Conservation (phyloP, 2,888 invertebrate species). For the Opisthograptis luteolata region DNA sequence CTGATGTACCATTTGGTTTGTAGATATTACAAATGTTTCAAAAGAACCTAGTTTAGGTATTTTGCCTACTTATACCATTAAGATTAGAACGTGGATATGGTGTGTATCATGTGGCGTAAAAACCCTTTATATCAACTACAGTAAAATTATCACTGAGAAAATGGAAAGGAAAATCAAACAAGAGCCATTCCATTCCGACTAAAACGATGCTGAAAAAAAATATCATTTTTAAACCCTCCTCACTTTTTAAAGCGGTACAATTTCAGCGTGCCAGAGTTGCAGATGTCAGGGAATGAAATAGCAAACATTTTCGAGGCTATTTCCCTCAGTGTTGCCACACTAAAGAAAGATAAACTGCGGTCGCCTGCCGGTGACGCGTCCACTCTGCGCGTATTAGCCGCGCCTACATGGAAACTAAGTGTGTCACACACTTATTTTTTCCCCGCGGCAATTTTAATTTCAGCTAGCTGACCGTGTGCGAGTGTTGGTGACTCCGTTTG, state of each 20-base stretch:
- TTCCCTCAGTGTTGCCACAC: conserved; percentile 72
- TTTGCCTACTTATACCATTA: no score
- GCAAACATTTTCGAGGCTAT: conserved; percentile 75
- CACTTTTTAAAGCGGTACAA: conserved; percentile 43
- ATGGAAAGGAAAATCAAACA: conserved; percentile 7
- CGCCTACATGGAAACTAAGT: conserved; percentile 76
- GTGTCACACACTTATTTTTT: conserved; percentile 78
- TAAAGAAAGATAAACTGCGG: conserved; percentile 79
- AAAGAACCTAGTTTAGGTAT: no score
- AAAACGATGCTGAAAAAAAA: conserved; percentile 4
- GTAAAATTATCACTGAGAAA: no score
- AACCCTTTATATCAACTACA: no score
- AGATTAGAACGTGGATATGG: no score
- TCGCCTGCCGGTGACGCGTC: conserved; percentile 76
- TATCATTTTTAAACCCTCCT: conserved; percentile 19
- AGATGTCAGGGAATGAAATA: conserved; percentile 63
- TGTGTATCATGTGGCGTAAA: no score
- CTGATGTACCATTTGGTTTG: no score
- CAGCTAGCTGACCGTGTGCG: conserved; percentile 71
- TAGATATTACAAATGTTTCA: no score
- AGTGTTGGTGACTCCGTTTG: conserved; percentile 65
- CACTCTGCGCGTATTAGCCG: conserved; percentile 77
- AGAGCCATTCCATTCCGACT: conserved; percentile 8
- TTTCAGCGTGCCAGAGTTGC: conserved; percentile 32
- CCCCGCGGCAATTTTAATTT: conserved; percentile 80